Percentiles rank a stretch among this genome's conserved stretches.
Evolutionary conservation across 2,888 invertebrate species (phyloP).

Genomic region (Tanypteryx hageni): DNA sequence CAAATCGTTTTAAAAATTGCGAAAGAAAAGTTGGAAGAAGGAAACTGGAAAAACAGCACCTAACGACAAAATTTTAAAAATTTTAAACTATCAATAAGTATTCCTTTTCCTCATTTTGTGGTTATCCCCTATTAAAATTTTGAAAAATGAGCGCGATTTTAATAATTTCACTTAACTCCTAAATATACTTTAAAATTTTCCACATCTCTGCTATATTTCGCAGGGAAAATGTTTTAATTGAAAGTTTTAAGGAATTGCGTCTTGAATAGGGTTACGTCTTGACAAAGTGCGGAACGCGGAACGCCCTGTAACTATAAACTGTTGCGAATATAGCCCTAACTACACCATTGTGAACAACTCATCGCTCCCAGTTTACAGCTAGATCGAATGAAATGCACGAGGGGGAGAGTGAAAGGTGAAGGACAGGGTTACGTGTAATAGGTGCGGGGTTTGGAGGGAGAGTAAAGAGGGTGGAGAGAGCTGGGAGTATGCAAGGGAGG

Average conservation of each 20-base stretch:
- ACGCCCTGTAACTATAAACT: neutral
- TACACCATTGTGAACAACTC: neutral
- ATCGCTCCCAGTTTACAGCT: neutral
- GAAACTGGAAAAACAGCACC: too few species aligned
- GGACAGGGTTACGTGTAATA: neutral
- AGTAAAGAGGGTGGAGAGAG: neutral
- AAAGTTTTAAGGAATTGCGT: neutral
- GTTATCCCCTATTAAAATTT: too few species aligned
- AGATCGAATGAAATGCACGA: neutral
- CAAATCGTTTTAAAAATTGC: too few species aligned
- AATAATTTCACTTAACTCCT: too few species aligned
- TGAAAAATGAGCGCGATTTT: too few species aligned
- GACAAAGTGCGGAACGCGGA: neutral
- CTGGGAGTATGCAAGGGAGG: neutral
- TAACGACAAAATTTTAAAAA: too few species aligned
- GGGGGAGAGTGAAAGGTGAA: neutral
- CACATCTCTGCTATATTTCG: too few species aligned
- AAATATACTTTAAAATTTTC: too few species aligned
- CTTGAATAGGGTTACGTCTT: neutral
- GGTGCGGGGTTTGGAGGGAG: neutral
- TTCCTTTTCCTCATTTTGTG: too few species aligned
- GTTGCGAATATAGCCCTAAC: slow-evolving; percentile 15
- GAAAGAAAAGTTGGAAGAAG: too few species aligned
- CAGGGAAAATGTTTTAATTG: neutral
- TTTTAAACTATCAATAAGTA: too few species aligned